A percentile compares a stretch with the other conserved stretches of the same genome.
Evolutionary conservation across 2,113 vertebrate species (phyloP).

Genomic region (Cepphus grylle): DNA sequence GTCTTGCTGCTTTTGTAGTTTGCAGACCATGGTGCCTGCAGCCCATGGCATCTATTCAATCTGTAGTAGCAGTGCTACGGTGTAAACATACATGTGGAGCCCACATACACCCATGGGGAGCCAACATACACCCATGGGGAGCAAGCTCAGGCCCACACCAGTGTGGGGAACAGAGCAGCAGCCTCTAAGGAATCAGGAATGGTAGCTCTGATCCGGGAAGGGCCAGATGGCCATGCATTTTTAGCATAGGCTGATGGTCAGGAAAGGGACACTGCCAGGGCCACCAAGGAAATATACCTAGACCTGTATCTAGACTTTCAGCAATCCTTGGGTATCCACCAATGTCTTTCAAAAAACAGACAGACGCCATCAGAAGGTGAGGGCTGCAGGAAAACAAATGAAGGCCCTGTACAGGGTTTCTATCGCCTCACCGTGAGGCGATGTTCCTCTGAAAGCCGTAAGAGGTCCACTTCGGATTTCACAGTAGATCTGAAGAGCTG

Average conservation of each 20-base stretch:
- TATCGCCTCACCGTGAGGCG: background rate
- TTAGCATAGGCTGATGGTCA: background rate
- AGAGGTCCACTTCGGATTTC: background rate
- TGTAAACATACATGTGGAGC: too few relatives aligned
- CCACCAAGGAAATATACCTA: background rate
- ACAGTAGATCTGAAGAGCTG: background rate
- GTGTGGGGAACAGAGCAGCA: background rate
- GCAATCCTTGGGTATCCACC: background rate
- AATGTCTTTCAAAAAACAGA: background rate
- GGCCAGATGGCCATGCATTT: background rate
- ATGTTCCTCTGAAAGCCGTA: background rate
- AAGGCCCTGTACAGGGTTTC: background rate
- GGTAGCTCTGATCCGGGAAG: background rate
- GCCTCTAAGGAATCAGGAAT: background rate
- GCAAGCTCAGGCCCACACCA: background rate
- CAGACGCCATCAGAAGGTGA: background rate
- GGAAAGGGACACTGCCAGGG: background rate
- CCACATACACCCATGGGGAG: background rate
- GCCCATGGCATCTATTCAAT: background rate
- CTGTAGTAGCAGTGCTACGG: background rate
- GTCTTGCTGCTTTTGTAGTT: background rate
- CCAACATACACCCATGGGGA: background rate
- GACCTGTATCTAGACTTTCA: background rate
- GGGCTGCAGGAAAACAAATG: background rate
- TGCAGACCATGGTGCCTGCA: background rate